A percentile compares a stretch with the other conserved stretches of the same genome.
Evolutionary conservation across 2,797 vertebrate species (phyloP).

Genomic region (Eremophila alpestris): DNA sequence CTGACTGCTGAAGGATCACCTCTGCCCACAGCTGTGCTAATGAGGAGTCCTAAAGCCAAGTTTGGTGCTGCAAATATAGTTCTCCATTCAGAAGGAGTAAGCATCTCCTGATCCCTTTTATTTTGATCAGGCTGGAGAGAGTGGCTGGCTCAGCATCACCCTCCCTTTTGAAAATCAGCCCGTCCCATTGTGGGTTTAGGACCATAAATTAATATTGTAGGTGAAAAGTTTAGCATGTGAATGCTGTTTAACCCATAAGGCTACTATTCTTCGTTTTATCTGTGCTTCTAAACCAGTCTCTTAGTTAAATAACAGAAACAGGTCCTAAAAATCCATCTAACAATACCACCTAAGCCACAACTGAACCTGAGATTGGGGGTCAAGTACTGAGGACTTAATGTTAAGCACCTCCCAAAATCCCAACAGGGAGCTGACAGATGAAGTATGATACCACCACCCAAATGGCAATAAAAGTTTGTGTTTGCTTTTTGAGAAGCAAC

Average conservation of each 20-base stretch:
- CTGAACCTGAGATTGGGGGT: not conserved
- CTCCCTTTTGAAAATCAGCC: not conserved
- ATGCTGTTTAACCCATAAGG: not conserved
- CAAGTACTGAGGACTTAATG: not conserved
- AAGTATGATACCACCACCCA: accelerated
- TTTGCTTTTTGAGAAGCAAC: not conserved
- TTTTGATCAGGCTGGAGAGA: not conserved
- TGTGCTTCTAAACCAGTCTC: not conserved
- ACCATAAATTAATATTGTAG: not conserved
- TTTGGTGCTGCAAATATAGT: not conserved
- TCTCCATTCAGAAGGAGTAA: not conserved
- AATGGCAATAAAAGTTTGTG: accelerated
- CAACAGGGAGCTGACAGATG: not conserved
- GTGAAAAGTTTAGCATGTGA: not conserved
- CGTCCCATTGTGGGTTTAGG: not conserved
- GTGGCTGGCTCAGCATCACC: not conserved
- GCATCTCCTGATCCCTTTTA: not conserved
- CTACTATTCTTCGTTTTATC: not conserved
- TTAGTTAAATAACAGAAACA: not conserved
- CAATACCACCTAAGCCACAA: not conserved
- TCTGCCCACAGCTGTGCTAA: not conserved
- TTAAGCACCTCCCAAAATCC: not conserved
- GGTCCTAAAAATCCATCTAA: not conserved
- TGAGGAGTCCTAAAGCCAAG: accelerated
- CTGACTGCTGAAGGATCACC: not conserved